phyloP scores from a whole-genome alignment of 2,113 vertebrate species.

The Coptodon rendalli region DNA sequence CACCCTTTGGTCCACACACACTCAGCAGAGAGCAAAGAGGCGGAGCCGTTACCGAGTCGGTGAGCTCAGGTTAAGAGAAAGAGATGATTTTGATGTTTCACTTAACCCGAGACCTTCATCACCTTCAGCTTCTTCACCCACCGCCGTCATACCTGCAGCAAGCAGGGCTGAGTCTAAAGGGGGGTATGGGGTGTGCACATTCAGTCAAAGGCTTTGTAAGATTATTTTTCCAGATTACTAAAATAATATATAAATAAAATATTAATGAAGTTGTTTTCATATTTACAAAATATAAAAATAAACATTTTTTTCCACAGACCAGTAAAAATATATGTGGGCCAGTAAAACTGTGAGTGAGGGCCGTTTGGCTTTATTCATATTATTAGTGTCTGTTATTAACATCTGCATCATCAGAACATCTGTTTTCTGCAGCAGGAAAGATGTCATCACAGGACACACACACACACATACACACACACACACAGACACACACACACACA shows the following conservation, averaged over 20 bases:
- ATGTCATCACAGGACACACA: background rate
- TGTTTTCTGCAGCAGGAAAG: background rate
- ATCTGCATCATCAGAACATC: background rate
- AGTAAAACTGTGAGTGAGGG: background rate
- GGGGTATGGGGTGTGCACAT: background rate
- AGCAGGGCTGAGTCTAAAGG: background rate
- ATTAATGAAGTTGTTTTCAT: background rate
- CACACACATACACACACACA: too few species aligned
- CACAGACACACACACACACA: too few species aligned
- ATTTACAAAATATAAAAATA: background rate
- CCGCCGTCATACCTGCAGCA: background rate
- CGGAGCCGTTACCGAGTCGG: rapidly evolving
- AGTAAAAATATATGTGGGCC: background rate
- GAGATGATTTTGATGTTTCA: background rate
- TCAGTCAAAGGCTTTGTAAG: background rate
- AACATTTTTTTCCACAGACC: background rate
- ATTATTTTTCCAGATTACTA: background rate
- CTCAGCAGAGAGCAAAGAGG: background rate
- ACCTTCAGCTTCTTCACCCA: background rate
- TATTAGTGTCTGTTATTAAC: background rate
- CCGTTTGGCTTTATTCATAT: background rate
- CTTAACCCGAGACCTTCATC: background rate
- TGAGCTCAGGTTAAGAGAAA: background rate
- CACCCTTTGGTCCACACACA: background rate
- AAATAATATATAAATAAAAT: rapidly evolving